A percentile compares a stretch with the other conserved stretches of the same genome.
These are phyloP conservation scores for Drosophila varians DNA, from an alignment of 1,140 invertebrate species.

Conservation along the genomic window DNA sequence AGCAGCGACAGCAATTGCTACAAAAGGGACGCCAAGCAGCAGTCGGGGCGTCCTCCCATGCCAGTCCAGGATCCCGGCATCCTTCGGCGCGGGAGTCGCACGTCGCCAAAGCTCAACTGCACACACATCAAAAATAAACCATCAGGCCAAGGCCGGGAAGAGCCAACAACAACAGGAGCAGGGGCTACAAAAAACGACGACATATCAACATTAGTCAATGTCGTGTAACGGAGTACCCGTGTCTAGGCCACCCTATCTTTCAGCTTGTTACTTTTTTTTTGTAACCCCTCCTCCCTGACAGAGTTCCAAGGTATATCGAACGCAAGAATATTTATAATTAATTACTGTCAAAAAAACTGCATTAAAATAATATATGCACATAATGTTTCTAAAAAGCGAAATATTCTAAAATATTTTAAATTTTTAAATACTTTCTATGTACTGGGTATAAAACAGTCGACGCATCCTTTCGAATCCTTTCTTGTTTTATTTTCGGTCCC, in stretches of 20 bases:
- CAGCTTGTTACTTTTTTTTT: not conserved
- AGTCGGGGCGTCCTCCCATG: not conserved
- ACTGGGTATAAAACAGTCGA: slow-evolving; percentile 1
- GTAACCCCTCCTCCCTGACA: not conserved
- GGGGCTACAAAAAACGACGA: slow-evolving; percentile 51
- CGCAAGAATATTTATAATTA: not conserved
- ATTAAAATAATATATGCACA: too few species aligned
- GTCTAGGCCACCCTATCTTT: slow-evolving; percentile 51
- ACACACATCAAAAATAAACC: slow-evolving; percentile 73
- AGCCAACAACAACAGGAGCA: slow-evolving; percentile 27
- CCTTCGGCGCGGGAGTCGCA: slow-evolving; percentile 43
- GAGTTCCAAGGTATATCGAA: not conserved
- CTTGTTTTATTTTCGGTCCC: slow-evolving; percentile 13
- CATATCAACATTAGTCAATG: slow-evolving; percentile 81
- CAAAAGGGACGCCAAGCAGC: slow-evolving; percentile 43
- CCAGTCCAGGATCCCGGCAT: slow-evolving; percentile 5
- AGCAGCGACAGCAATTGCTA: slow-evolving; percentile 62
- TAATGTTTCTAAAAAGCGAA: not conserved
- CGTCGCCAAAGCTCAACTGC: slow-evolving; percentile 58
- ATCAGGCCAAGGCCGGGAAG: slow-evolving; percentile 50
- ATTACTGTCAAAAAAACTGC: not conserved
- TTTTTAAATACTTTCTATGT: not conserved
- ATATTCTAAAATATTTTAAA: not conserved
- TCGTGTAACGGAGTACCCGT: slow-evolving; percentile 70
- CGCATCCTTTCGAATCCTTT: not conserved